These are phyloP conservation scores for Saccopteryx leptura DNA, from an alignment of 2,113 vertebrate genomes.

Conservation along the genomic window DNA sequence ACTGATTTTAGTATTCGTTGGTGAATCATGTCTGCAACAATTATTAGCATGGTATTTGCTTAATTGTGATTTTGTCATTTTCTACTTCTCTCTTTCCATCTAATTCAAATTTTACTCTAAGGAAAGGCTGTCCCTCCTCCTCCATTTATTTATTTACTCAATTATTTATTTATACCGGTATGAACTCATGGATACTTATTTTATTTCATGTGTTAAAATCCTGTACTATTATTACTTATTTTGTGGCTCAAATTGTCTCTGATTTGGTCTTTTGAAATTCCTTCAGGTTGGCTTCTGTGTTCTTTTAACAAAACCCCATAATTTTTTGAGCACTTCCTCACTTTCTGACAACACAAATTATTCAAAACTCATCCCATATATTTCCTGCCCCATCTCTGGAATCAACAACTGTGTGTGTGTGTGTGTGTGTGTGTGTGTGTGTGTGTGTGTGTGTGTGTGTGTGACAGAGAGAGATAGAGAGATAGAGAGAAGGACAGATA, in stretches of 20 bases:
- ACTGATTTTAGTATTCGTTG: not conserved
- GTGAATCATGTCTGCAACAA: not conserved
- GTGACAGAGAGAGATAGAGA: no score
- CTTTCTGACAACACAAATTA: not conserved
- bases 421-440: no score
- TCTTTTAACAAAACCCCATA: not conserved
- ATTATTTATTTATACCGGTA: not conserved
- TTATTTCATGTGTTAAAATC: not conserved
- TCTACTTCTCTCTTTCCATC: not conserved
- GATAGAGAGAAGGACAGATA: no score
- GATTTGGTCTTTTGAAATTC: not conserved
- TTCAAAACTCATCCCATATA: not conserved
- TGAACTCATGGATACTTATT: not conserved
- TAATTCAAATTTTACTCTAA: conserved; percentile 3
- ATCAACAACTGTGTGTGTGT: not conserved
- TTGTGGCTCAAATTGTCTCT: not conserved
- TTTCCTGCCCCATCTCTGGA: not conserved
- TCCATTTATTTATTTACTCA: not conserved
- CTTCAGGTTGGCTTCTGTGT: not conserved
- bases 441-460: no score
- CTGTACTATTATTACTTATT: not conserved
- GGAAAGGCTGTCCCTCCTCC: not conserved
- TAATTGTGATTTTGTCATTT: conserved; percentile 13
- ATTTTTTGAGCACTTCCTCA: not conserved
- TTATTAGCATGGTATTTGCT: not conserved